phyloP scores from a whole-genome alignment of 2,797 vertebrate species.

The Myioborus melanocephalus region DNA sequence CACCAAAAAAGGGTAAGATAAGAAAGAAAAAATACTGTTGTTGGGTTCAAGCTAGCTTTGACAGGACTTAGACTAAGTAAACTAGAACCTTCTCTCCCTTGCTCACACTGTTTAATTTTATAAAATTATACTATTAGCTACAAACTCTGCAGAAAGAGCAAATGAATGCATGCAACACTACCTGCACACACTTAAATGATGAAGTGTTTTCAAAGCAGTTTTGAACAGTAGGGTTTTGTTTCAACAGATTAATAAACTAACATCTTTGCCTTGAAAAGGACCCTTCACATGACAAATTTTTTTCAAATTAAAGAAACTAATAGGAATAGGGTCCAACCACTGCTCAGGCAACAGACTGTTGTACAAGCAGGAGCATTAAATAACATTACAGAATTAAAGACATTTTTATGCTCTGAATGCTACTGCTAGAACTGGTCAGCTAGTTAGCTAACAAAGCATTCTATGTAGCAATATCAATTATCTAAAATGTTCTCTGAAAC shows the following conservation, averaged over 20 bases:
- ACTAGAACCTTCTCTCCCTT: background rate
- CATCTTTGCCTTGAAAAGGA: background rate
- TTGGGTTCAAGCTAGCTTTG: background rate
- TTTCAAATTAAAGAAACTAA: background rate
- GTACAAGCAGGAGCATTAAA: background rate
- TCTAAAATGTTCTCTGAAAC: background rate
- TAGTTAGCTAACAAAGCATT: background rate
- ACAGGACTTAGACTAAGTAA: background rate
- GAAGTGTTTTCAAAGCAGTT: background rate
- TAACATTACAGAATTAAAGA: background rate
- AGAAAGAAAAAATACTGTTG: background rate
- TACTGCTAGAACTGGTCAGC: background rate
- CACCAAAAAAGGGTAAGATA: background rate
- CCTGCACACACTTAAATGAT: background rate
- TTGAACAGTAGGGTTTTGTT: background rate
- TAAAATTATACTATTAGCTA: background rate
- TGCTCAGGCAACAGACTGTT: background rate
- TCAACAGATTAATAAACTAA: background rate
- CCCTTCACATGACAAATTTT: background rate
- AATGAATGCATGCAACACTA: background rate
- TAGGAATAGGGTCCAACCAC: background rate
- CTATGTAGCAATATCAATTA: background rate
- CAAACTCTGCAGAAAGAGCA: background rate
- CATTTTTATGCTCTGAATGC: background rate
- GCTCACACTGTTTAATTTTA: background rate